Evolutionary conservation across 2,113 vertebrate genomes (phyloP), one percentile per base, ranked within the genome.

Genomic region (Scomber colias): DNA sequence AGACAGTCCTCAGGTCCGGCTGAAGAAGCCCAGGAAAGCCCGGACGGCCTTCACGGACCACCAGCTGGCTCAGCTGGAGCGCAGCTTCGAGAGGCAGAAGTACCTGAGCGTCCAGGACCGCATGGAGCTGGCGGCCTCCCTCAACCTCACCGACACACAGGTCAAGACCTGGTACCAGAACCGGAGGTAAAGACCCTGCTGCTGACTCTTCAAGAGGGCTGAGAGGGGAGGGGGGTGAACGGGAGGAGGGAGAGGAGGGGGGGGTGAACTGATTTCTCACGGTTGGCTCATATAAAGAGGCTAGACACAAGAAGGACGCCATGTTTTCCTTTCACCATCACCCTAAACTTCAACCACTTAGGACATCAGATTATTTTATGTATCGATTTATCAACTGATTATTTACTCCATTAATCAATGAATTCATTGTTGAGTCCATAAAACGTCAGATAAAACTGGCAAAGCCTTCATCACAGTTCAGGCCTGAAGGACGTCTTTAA

Each of bases 101-200:
- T 99, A 99, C 90, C 95, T 99, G 94, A 98, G 97, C 67, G 98
- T 99, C 57, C 98, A 99, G 94, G 98, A 99, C 95, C 95, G 98
- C 79, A 99, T 99, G 98, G 98, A 99, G 85, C 96, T 99, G 83
- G 98, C 98, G 11, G 98, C 98, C 11, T 98, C 98, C 1, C 98
- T 99, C 89, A 99, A 98, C 95, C 97, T 99, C 89, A 99, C 97
- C 40, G 98, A 99, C 97, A 99, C 98, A 21, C 98, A 99, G 93
- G 98, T 99, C 91, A 99, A 99, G 94, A 99, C 98, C 90, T 99
- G 98, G 98, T 99, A 99, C 96, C 98, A 99, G 95, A 99, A 99
- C 96, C 94, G 98, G 87, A 99, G 98, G 97, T 99, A 94, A 96
- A 89, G 24, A 51, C 68, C 3, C 76, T 27, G 44, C 46, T 44